phyloP scores from a whole-genome alignment of 2,113 vertebrate species.

The Cricetomys ansorgei region DNA sequence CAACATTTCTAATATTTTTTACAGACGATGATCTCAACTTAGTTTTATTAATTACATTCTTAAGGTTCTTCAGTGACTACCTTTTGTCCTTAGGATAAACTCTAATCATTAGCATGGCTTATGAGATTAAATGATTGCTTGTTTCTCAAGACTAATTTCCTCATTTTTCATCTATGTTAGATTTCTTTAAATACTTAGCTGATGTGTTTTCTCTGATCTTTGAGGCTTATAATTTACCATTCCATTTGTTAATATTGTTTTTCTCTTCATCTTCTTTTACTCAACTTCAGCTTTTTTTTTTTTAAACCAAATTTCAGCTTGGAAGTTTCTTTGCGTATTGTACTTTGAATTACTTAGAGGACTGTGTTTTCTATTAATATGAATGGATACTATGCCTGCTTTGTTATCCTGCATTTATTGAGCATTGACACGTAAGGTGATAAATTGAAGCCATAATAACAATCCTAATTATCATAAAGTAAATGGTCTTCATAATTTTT shows the following conservation, averaged over 20 bases:
- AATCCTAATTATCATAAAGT: background rate
- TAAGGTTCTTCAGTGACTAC: background rate
- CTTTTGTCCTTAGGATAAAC: background rate
- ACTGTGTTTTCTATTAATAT: background rate
- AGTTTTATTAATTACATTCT: background rate
- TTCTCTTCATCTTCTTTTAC: background rate
- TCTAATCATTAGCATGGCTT: background rate
- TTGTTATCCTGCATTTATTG: conserved; percentile 6
- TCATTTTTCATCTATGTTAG: background rate
- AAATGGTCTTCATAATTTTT: conserved; percentile 9
- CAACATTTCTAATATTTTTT: background rate
- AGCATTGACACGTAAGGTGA: conserved; percentile 4
- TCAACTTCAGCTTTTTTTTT: background rate
- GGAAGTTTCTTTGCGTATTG: background rate
- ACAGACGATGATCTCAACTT: background rate
- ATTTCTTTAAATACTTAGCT: background rate
- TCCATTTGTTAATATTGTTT: background rate
- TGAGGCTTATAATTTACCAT: background rate
- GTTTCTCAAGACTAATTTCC: background rate
- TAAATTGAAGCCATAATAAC: background rate
- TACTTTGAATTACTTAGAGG: conserved; percentile 26
- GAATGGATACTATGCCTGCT: background rate
- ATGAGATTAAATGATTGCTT: background rate
- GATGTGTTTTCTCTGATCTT: background rate
- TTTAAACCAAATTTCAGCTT: background rate